A percentile compares a stretch with the other conserved stretches of the same genome.
phyloP scores from a whole-genome alignment of 2,888 invertebrate species.

The Neoascia interrupta region DNA sequence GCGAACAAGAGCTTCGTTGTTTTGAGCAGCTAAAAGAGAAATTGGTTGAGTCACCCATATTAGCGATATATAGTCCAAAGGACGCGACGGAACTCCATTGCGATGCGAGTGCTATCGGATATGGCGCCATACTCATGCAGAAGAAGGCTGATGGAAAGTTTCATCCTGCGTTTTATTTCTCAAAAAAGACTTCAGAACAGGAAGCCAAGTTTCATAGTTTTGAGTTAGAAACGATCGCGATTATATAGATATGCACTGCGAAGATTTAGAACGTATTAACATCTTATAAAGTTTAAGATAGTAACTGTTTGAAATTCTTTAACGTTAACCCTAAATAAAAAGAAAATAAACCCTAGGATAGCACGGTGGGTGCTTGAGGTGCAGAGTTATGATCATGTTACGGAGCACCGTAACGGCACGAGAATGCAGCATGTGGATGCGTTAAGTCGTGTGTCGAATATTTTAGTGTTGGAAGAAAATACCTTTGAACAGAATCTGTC shows the following conservation, averaged over 20 bases:
- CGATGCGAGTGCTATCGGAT: conserved; percentile 35
- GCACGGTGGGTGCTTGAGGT: background rate
- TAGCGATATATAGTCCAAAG: conserved; percentile 71
- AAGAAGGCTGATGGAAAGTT: background rate
- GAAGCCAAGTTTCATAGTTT: background rate
- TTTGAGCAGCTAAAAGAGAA: conserved; percentile 42
- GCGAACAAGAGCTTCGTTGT: conserved; percentile 1
- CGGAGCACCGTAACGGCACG: background rate
- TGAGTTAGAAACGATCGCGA: background rate
- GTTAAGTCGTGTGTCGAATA: conserved; percentile 62
- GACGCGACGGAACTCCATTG: background rate
- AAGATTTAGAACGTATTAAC: background rate
- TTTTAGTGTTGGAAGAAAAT: conserved; percentile 23
- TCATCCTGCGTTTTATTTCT: background rate
- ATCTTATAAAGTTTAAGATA: background rate
- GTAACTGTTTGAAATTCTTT: background rate
- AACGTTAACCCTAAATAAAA: background rate
- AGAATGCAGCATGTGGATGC: conserved; percentile 73
- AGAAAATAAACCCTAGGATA: background rate
- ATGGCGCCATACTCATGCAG: conserved; percentile 51
- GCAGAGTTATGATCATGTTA: background rate
- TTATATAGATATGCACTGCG: conserved; percentile 6
- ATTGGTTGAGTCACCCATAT: conserved; percentile 61
- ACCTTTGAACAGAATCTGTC: conserved; percentile 1
- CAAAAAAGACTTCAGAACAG: background rate